Base-by-base conservation (phyloP, 2,797 vertebrate species). In the Poecilia picta region DNA sequence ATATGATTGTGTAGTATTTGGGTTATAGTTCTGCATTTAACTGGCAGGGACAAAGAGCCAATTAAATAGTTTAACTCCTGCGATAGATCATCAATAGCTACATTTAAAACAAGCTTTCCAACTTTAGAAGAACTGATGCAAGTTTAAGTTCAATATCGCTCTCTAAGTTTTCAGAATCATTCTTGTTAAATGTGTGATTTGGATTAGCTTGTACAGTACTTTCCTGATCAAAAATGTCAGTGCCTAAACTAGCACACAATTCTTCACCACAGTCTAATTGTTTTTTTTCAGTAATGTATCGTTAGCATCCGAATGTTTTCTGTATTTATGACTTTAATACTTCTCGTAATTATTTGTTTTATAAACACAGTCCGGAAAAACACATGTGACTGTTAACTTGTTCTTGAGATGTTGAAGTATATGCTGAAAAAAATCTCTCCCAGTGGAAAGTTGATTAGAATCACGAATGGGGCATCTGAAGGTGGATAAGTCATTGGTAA, bases 111-210 rank as follows among this genome's bases (percentile, higher is more conserved):
- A 36, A 36, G 36, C 36, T 36, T 36, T n/a, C 66, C 31, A 72
- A 77, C n/a, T 23, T 71, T 20, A 77, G 76, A 43, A 77, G 66
- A 43, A 72, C 76, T 55, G 36, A 72, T 28, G 76, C 66, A 55
- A 77, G 36, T 51, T 76, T 72, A 55, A 71, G 66, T 18, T 76
- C 33, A 41, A 76, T 76, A 53, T 76, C 62, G 12, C 23, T 76
- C 31, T 76, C 6, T 18, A 28, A 41, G 62, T 76, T 70, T 76
- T 51, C 45, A 39, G 75, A 49, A 39, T 70, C 46, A 25, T 5
- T 25, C 16, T 1, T 2, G 10, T 36, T 33, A 47, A 66, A 76
- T 16, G 45, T 2, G 13, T 45, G 11, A 23, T 68, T 31, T 47
- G 7, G 15, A 46, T 46, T 4, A 46, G 41, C 55, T 8, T 62